Conservation (phyloP, 2,797 vertebrate genomes). For the Paguma larvata region DNA sequence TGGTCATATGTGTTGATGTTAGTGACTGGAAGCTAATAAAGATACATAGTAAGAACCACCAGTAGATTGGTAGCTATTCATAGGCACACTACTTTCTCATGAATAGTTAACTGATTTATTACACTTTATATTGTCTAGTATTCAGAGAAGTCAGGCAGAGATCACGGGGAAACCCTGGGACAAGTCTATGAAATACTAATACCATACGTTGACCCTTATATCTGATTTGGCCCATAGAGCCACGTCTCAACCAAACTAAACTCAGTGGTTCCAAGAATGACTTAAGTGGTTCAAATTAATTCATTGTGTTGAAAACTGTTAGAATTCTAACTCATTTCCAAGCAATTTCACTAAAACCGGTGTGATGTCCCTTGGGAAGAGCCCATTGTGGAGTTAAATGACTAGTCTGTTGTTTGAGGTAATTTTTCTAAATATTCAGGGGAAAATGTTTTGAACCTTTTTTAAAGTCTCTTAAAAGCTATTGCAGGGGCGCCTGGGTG, state of each 20-base stretch:
- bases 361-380: background rate
- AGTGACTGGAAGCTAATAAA: background rate
- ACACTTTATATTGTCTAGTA: background rate
- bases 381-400: background rate
- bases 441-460: constrained; percentile 32
- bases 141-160: background rate
- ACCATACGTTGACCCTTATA: background rate
- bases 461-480: constrained; percentile 8
- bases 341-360: constrained; percentile 44
- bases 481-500: background rate
- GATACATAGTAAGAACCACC: background rate
- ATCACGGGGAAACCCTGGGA: constrained; percentile 2
- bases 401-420: background rate
- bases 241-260: constrained; percentile 40
- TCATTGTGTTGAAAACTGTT: constrained; percentile 9
- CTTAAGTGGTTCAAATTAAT: constrained; percentile 19
- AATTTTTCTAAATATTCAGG: constrained; percentile 47
- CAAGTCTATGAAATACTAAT: background rate
- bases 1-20: background rate
- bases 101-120: constrained; percentile 24
- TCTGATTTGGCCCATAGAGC: background rate
- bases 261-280: background rate
- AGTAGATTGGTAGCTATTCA: background rate
- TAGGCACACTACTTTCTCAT: background rate
- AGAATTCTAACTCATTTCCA: constrained; percentile 27